Evolutionary conservation across 2,888 invertebrate genomes (phyloP), one percentile per base, ranked within the genome.

Genomic region (Melanchra persicariae): DNA sequence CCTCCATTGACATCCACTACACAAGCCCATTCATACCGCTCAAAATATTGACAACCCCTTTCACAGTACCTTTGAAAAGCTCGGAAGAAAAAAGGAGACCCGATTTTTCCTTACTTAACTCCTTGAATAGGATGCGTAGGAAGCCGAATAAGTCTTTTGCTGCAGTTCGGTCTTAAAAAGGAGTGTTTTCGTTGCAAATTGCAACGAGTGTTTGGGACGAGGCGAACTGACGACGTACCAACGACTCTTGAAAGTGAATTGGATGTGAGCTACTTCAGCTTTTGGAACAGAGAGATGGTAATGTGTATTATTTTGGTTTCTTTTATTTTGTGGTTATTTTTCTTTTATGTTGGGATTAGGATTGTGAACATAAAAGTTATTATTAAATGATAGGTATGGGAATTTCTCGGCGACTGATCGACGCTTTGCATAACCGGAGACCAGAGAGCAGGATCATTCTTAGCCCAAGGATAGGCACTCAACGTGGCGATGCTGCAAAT

Each of bases 1-100:
- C 87, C 89, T 85, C 89, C 93, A 92, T 93, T 93, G 94, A 92
- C 93, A 93, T 92, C 93, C 88, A 91, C 92, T 90, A 91, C 91
- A 91, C 87, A 88, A 86, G 85, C 87, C 93, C 90, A 94, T 95
- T 95, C 95, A 95, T 89, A 89, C 87, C 92, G 94, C 93, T 94
- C 90, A 95, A 95, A 94, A 95, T 95, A 95, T 95, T 95, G 95
- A 95, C 95, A 93, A 91, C 93, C 93, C 90, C 92, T 92, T 95
- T 94, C 93, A 94, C 85, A 87, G 83, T 84, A 87, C 85, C 86
- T 85, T 58, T 94, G 93, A 93, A 95, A 93, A 91, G 94, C 91
- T 90, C 82, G 88, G 90, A 89, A 92, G 92, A 92, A 92, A 94
- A 94, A 91, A 89, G 90, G 88, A 91, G 90, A 86, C 91, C 93